Base-by-base conservation (phyloP, 2,113 vertebrate genomes). In the Scopus umbretta region DNA sequence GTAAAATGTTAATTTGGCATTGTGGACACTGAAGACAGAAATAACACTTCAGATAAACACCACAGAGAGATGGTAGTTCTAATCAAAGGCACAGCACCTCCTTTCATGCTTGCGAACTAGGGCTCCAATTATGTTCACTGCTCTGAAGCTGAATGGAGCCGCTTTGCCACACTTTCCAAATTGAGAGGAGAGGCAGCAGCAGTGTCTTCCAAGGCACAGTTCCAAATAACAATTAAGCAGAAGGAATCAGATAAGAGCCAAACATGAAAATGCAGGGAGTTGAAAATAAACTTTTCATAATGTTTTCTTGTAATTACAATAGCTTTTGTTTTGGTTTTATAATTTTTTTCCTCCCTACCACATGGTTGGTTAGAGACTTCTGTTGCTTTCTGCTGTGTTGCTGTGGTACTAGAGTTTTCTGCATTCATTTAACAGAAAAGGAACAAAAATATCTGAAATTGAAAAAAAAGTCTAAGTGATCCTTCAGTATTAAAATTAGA, bases 71-170 rank as follows among this genome's bases (percentile, higher is more conserved):
- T 95, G 95, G 96, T 96, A 92, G 68, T 96, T 96, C 93, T 96
- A 86, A 91, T 95, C 94, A 97, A 96, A 97, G 94, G 80, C 96
- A 92, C 92, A 95, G 92, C 85, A 87, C 95, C 91, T 94, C 90
- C 91, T 97, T 93, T 96, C 94, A 90, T 96, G 83, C 95, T 93
- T 91, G 94, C 86, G 20, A 93, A 95, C 85, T 94, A 85, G 95
- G 95, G 76, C 95, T 95, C 79, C 83, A 95, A 97, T 96, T 97
- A 94, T 96, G 86, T 96, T 95, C 95, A 94, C 52, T 97, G 96
- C 96, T 91, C 87, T 98, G 96, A 97, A 97, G 96, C 94, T 95
- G 92, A 97, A 97, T 96, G 91, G 95, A 96, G 79, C 63, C 32
- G 94, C 92, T 97, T 96, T 78, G 92, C 86, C 93, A 97, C 90